Conservation (phyloP, 2,888 invertebrate species). For the Chouioia cunea region DNA sequence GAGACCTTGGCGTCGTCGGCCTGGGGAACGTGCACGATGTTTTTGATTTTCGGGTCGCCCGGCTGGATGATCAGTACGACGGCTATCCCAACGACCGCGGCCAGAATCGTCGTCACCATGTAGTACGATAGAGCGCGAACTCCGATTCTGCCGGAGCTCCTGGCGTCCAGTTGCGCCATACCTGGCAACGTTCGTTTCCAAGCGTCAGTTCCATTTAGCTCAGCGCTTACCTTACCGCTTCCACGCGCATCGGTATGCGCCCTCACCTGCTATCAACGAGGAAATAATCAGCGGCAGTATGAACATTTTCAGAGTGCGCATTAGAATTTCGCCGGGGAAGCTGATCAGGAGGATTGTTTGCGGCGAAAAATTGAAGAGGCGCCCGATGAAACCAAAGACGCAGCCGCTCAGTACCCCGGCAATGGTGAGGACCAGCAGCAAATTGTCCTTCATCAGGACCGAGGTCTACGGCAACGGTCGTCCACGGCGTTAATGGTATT, state of each 20-base stretch:
- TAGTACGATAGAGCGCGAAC: constrained; percentile 75
- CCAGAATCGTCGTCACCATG: constrained; percentile 75
- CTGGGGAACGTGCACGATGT: constrained; percentile 54
- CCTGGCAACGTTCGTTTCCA: constrained; percentile 61
- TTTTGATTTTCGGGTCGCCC: constrained; percentile 71
- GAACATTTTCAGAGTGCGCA: constrained; percentile 78
- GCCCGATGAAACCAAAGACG: constrained; percentile 72
- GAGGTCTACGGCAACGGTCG: constrained; percentile 53
- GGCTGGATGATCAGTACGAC: constrained; percentile 76
- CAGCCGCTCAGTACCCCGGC: constrained; percentile 72
- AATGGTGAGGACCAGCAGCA: constrained; percentile 74
- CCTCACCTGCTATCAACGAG: constrained; percentile 74
- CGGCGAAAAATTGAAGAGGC: constrained; percentile 67
- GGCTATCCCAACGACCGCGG: constrained; percentile 75
- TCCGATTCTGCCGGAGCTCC: constrained; percentile 76
- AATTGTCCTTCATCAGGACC: constrained; percentile 70
- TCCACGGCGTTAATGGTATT: background rate
- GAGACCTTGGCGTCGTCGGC: constrained; percentile 64
- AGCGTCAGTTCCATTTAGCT: too few species aligned
- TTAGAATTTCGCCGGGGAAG: constrained; percentile 78
- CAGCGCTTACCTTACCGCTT: too few species aligned
- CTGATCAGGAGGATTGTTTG: constrained; percentile 73
- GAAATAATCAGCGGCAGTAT: constrained; percentile 78
- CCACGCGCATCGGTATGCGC: too few species aligned
- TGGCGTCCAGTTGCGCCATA: constrained; percentile 76